These are phyloP conservation scores for Cettia cetti DNA, from an alignment of 2,113 vertebrate genomes.

Conservation along the genomic window DNA sequence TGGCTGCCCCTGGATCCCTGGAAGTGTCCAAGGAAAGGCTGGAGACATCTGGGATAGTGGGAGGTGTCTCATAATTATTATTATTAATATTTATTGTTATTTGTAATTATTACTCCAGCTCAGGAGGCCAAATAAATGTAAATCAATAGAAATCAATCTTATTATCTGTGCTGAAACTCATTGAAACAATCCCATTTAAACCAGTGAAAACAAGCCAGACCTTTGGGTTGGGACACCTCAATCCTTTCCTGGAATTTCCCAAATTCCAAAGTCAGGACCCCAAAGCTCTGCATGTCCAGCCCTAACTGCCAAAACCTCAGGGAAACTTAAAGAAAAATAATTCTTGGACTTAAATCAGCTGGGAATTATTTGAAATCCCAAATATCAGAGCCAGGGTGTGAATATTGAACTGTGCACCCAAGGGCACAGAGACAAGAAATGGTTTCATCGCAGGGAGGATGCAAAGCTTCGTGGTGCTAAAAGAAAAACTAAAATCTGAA, in stretches of 20 bases:
- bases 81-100: no score
- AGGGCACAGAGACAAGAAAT: background rate
- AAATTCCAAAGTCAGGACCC: background rate
- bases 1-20: background rate
- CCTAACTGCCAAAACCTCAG: background rate
- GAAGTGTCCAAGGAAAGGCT: background rate
- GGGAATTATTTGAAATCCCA: background rate
- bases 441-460: background rate
- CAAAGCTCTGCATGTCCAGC: background rate
- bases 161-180: background rate
- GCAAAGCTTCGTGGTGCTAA: background rate
- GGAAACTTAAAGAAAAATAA: background rate
- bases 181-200: no score
- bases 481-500: background rate
- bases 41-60: background rate
- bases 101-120: no score
- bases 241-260: no score
- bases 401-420: background rate
- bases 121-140: background rate
- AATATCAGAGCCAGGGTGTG: accelerated
- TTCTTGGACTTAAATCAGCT: background rate
- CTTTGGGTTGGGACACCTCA: background rate
- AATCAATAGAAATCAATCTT: background rate
- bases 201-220: background rate
- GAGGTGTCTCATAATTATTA: background rate